Base-by-base conservation (phyloP, 2,113 vertebrate genomes). In the Oreotrochilus melanogaster region DNA sequence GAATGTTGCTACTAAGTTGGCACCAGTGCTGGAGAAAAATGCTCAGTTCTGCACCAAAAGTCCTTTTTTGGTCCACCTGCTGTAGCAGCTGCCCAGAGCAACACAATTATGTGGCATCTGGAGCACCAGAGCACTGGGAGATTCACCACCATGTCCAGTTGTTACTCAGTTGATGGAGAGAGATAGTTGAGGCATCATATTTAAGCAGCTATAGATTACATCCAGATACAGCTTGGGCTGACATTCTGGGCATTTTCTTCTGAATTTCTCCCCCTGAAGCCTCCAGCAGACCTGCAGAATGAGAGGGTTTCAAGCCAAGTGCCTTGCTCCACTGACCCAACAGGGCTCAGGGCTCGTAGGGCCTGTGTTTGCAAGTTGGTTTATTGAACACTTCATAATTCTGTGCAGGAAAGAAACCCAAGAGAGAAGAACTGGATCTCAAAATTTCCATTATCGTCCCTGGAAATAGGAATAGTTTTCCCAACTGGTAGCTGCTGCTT, bases 161-260 rank as follows among this genome's bases (percentile, higher is more conserved):
- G 60, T 28, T 69, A 60, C 10, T 21, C 39, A 61, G 53, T 31
- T 28, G 16, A 21, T 4, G 45, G 30, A 82, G 12, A 73, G 53
- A 79, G 43, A 61, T 2, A 61, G 47, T 6, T 1, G 0, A 65
- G 57, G 14, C 0, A 3, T 24, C 61, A 62, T 53, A 69, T 18
- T 9, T 45, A 39, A 54, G 25, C 24, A 74, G 14, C 24, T 87
- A 11, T 7, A 24, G 18, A 53, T 18, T 7, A 42, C 27, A 71
- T 42, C 7, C 72, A 66, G 35, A 9, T 39, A 18, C 25, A n/a
- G 13, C 60, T 56, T 73, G 60, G 76, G 7, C 23, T n/a, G 39
- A 24, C 13, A 81, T n/a, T n/a, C n/a, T n/a, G n/a, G 42, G 18
- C 4, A 16, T 60, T 93, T 89, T 58, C 51, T 57, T 78, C 56